phyloP scores from a whole-genome alignment of 2,797 vertebrate genomes.

The Labroides dimidiatus region DNA sequence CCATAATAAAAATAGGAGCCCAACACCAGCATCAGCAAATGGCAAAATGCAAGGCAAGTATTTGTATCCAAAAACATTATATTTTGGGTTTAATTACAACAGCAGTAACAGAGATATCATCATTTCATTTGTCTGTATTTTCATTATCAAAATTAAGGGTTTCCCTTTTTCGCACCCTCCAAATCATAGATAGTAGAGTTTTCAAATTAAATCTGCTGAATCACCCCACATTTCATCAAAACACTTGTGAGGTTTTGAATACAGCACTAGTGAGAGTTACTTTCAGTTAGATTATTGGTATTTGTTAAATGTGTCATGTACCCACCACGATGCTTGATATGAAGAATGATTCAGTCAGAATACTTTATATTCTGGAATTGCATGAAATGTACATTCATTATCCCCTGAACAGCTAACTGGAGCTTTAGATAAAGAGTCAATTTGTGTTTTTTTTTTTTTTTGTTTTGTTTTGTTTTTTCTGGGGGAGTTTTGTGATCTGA shows the following conservation, averaged over 20 bases:
- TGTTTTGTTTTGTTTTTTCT: slow-evolving; percentile 10
- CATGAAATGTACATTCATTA: slow-evolving; percentile 31
- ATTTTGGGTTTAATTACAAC: not conserved
- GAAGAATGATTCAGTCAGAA: slow-evolving; percentile 31
- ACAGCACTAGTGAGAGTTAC: slow-evolving; percentile 5
- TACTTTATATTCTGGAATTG: slow-evolving; percentile 52
- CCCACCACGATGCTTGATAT: slow-evolving; percentile 16
- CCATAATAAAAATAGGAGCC: not conserved
- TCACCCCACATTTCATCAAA: slow-evolving; percentile 8
- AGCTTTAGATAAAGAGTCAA: slow-evolving; percentile 49
- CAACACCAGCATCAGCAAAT: not conserved
- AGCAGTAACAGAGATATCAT: not conserved
- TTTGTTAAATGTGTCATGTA: not conserved
- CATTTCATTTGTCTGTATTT: slow-evolving; percentile 24
- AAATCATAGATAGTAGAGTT: slow-evolving; percentile 20
- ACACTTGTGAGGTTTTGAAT: slow-evolving; percentile 5
- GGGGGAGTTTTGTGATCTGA: slow-evolving; percentile 54
- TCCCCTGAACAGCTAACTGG: slow-evolving; percentile 29
- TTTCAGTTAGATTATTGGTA: slow-evolving; percentile 1
- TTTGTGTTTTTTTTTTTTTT: slow-evolving; percentile 11
- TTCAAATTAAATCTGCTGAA: slow-evolving; percentile 17
- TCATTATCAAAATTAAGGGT: not conserved
- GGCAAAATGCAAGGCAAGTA: not conserved
- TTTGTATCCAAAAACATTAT: not conserved
- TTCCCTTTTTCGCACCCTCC: not conserved